A percentile compares a stretch with the other conserved stretches of the same genome.
These are phyloP conservation scores for Ligdia adustata DNA, from an alignment of 2,888 invertebrate species.

Conservation along the genomic window DNA sequence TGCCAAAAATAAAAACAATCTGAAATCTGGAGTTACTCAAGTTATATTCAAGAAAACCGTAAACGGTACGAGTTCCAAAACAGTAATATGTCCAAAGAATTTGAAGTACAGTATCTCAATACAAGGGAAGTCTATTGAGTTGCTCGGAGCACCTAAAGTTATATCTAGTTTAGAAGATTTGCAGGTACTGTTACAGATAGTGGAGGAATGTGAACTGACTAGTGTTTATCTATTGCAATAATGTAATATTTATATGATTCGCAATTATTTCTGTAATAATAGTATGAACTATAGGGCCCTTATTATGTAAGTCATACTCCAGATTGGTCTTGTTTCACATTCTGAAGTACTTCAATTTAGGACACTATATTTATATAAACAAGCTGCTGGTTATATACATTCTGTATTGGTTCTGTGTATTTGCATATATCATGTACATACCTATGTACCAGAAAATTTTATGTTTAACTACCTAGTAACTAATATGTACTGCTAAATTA, in stretches of 20 bases:
- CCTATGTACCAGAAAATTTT: too few species aligned
- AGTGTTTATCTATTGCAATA: slow-evolving; percentile 72
- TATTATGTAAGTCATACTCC: too few species aligned
- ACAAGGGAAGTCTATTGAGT: slow-evolving; percentile 68
- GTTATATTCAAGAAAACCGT: slow-evolving; percentile 68
- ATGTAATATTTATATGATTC: slow-evolving; percentile 36
- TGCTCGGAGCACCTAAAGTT: slow-evolving; percentile 77
- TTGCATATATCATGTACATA: too few species aligned
- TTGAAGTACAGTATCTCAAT: slow-evolving; percentile 73
- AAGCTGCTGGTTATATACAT: too few species aligned
- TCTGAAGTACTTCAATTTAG: too few species aligned
- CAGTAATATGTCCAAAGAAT: slow-evolving; percentile 73
- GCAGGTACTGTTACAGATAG: slow-evolving; percentile 77
- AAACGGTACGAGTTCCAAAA: slow-evolving; percentile 62
- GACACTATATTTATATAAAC: too few species aligned
- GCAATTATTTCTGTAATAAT: slow-evolving; percentile 36
- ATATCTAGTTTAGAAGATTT: slow-evolving; percentile 75
- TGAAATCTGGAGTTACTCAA: slow-evolving; percentile 52
- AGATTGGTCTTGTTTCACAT: too few species aligned
- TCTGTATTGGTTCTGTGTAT: too few species aligned
- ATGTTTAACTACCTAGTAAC: too few species aligned
- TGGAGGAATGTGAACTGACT: slow-evolving; percentile 71
- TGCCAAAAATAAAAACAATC: slow-evolving; percentile 35
- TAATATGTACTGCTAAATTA: too few species aligned
- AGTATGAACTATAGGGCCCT: slow-evolving; percentile 40